phyloP scores from a whole-genome alignment of 2,113 vertebrate genomes.

The Triplophysa siluroides region DNA sequence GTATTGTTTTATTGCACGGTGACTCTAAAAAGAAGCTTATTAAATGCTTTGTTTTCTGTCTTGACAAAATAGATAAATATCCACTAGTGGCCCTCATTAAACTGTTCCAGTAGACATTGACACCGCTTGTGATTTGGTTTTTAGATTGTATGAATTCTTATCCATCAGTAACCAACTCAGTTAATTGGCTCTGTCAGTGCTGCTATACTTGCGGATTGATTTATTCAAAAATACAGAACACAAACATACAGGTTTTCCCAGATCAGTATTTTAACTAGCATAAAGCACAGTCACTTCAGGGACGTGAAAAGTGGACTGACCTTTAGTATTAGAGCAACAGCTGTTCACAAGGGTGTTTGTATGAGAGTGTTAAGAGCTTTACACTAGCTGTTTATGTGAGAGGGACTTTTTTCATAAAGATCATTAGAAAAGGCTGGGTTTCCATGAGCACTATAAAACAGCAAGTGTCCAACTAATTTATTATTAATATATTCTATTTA shows the following conservation, averaged over 20 bases:
- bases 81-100: slow-evolving; percentile 64
- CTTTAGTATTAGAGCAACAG: slow-evolving; percentile 5
- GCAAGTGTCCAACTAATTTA: background rate
- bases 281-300: background rate
- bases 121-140: background rate
- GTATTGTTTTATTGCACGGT: no score
- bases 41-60: background rate
- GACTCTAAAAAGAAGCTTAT: background rate
- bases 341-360: background rate
- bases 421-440: slow-evolving; percentile 2
- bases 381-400: background rate
- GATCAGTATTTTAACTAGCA: slow-evolving; percentile 4
- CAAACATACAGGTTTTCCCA: background rate
- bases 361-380: background rate
- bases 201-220: background rate
- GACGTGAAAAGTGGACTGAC: background rate
- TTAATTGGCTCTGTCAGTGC: background rate
- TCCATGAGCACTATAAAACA: background rate
- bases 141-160: no score
- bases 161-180: no score
- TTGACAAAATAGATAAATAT: slow-evolving; percentile 11
- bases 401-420: background rate
- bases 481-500: background rate
- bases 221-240: background rate
- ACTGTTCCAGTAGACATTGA: slow-evolving; percentile 35